These are phyloP conservation scores for Tolmerus cingulatus DNA, from an alignment of 2,888 invertebrate genomes.

Conservation along the genomic window DNA sequence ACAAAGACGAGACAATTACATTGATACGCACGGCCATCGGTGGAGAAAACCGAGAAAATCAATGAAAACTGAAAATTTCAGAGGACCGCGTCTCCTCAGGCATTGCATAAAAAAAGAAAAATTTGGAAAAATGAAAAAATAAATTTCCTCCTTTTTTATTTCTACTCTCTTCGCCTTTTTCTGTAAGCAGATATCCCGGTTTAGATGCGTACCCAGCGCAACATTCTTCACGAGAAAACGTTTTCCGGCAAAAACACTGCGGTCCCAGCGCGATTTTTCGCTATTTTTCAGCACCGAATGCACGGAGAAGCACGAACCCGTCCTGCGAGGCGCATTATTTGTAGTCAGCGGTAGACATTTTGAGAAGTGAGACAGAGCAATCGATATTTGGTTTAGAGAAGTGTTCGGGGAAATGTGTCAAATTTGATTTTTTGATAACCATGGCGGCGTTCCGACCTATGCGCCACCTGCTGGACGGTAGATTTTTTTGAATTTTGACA, in stretches of 20 bases:
- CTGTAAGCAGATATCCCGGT: neutral
- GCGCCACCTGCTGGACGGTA: neutral
- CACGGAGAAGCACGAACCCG: neutral
- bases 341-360: conserved; percentile 29
- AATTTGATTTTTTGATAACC: conserved; percentile 11
- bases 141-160: neutral
- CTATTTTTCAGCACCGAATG: conserved; percentile 14
- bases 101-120: conserved; percentile 10
- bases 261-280: neutral
- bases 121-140: neutral
- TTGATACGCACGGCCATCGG: conserved; percentile 30
- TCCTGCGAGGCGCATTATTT: conserved; percentile 28
- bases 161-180: neutral
- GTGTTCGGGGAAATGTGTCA: conserved; percentile 5
- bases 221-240: neutral
- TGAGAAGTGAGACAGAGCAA: conserved; percentile 11
- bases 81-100: conserved; percentile 29
- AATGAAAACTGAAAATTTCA: conserved; percentile 35
- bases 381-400: conserved; percentile 3
- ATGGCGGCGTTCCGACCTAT: neutral
- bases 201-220: neutral
- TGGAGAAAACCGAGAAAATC: conserved; percentile 38
- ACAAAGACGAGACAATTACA: conserved; percentile 21
- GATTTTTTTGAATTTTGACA: neutral
- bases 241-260: neutral